Conservation (phyloP, 2,797 vertebrate genomes). For the Lithobates sylvaticus region DNA sequence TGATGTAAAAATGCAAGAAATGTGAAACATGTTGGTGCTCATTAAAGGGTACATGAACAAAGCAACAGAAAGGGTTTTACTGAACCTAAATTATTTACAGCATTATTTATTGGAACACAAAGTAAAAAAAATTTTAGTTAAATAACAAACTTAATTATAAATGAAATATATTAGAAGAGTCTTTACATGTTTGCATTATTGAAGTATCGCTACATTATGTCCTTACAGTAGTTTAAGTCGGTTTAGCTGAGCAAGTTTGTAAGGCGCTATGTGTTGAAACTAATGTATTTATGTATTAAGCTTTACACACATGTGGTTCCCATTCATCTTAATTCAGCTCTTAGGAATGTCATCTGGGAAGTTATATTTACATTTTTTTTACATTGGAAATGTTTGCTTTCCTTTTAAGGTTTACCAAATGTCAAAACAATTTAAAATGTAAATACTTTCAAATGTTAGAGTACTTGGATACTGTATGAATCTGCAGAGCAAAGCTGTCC, state of each 20-base stretch:
- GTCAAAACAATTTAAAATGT: constrained; percentile 79
- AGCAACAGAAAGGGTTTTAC: neutral
- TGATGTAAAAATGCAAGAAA: neutral
- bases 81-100: constrained; percentile 16
- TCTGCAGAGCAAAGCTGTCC: rapidly evolving
- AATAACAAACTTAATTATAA: neutral
- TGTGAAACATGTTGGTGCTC: constrained; percentile 1
- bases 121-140: neutral
- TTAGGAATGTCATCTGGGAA: constrained; percentile 70
- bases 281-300: constrained; percentile 61
- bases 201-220: constrained; percentile 2
- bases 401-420: constrained; percentile 78
- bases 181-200: neutral
- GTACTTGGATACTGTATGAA: constrained; percentile 69
- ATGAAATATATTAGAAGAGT: neutral
- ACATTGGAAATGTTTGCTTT: constrained; percentile 75
- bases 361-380: constrained; percentile 77
- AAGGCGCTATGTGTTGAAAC: constrained; percentile 54
- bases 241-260: constrained; percentile 34
- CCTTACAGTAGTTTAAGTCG: constrained; percentile 43
- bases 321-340: constrained; percentile 76
- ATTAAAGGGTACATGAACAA: neutral
- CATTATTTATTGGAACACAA: constrained; percentile 4
- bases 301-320: constrained; percentile 74
- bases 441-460: constrained; percentile 72